Conservation (phyloP, 2,797 vertebrate species). For the Telmatherina bonti region DNA sequence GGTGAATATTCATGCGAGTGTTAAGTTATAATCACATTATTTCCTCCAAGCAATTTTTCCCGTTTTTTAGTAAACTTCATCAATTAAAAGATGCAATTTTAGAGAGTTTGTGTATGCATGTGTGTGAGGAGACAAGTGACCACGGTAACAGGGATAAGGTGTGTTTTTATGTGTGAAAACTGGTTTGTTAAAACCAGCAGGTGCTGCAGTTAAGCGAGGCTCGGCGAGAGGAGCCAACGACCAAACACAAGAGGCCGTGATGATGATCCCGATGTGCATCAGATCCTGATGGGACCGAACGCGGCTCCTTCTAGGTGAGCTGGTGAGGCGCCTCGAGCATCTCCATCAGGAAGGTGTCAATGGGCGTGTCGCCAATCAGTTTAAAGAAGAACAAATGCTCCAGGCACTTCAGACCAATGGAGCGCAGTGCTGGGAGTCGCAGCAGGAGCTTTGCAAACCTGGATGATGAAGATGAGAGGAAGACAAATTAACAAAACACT, state of each 20-base stretch:
- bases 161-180: conserved; percentile 38
- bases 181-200: conserved; percentile 62
- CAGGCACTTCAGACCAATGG: conserved; percentile 93
- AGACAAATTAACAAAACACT: background rate
- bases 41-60: conserved; percentile 45
- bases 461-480: background rate
- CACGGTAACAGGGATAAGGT: conserved; percentile 20
- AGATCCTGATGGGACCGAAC: conserved; percentile 48
- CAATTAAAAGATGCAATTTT: too few relatives aligned
- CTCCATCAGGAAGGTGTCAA: conserved; percentile 96
- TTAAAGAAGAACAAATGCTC: conserved; percentile 98
- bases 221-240: conserved; percentile 48
- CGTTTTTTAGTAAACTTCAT: conserved; percentile 34
- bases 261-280: conserved; percentile 69
- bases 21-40: conserved; percentile 35
- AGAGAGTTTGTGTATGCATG: conserved; percentile 30
- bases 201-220: conserved; percentile 70
- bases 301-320: conserved; percentile 81
- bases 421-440: conserved; percentile 92
- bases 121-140: conserved; percentile 36
- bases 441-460: conserved; percentile 96
- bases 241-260: conserved; percentile 41
- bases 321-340: conserved; percentile 95
- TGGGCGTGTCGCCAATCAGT: conserved; percentile 95
- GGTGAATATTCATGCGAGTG: conserved; percentile 18